These are phyloP conservation scores for Meloidogyne floridensis DNA, from an alignment of 1,140 invertebrate genomes.

Conservation along the genomic window DNA sequence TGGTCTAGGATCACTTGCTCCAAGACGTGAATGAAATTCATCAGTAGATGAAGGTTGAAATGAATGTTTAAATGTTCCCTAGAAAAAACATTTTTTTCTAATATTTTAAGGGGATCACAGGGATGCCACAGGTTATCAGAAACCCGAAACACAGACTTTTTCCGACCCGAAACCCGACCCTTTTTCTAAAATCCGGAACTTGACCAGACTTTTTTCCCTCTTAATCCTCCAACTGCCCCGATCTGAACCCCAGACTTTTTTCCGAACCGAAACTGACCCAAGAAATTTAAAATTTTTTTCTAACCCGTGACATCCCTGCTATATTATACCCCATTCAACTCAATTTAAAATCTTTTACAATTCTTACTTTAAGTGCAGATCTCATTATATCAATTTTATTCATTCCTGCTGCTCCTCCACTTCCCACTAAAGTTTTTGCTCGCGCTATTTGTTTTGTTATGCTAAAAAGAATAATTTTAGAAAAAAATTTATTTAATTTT, in stretches of 20 bases:
- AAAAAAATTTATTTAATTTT: conserved; percentile 5
- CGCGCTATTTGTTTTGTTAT: conserved; percentile 26
- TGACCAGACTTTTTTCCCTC: too few relatives aligned
- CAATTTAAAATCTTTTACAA: too few relatives aligned
- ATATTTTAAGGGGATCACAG: too few relatives aligned
- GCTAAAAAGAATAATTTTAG: neutral
- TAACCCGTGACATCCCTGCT: too few relatives aligned
- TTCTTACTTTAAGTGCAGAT: conserved; percentile 32
- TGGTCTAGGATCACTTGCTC: conserved; percentile 52
- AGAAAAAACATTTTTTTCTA: conserved; percentile 3
- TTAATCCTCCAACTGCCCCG: too few relatives aligned
- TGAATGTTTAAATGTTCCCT: conserved; percentile 45
- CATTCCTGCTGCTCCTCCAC: conserved; percentile 19
- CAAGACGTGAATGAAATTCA: conserved; percentile 13
- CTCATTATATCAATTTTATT: conserved; percentile 39
- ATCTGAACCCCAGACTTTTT: too few relatives aligned
- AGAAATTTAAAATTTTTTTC: too few relatives aligned
- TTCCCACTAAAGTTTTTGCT: conserved; percentile 34
- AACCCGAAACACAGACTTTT: too few relatives aligned
- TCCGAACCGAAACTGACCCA: too few relatives aligned
- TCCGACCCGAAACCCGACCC: too few relatives aligned
- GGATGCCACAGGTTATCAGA: too few relatives aligned
- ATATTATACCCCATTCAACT: neutral
- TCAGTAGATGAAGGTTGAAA: conserved; percentile 31
- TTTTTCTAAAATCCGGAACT: too few relatives aligned